Base-by-base conservation (phyloP, 2,888 invertebrate species). In the Tenthredo mesomela region DNA sequence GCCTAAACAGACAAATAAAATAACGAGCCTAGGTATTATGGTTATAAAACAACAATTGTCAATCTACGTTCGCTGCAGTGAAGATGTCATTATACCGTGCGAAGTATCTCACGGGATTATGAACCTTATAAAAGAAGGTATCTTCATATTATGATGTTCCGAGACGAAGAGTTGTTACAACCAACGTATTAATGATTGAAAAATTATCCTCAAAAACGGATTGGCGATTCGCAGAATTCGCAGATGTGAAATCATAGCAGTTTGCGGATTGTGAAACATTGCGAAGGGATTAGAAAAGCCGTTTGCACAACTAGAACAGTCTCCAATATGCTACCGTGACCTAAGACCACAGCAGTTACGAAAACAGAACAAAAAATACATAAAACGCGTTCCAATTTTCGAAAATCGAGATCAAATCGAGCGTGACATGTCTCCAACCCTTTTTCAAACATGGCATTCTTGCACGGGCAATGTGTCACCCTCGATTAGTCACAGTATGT, bases 401-500 rank as follows among this genome's bases (percentile, higher is more conserved):
- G 21, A 58, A 80, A 80, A 80, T 61, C 61, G 15, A 37, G 61
- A 21, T n/a, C 37, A 80, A 61, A 80, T 80, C 82, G 67, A 82
- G 82, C 67, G 82, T 82, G 82, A 82, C 65, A 50, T 33, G 67
- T 67, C 67, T n/a, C 67, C 37, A 70, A 65, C 84, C 86, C 85
- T 86, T 85, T 50, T 61, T 61, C 73, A 73, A 84, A 86, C 71
- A 82, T n/a, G 18, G 40, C 82, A 65, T 82, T 70, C 70, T 82
- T 67, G 5, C 82, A 82, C 61, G 83, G 47, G 70, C 37, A 58
- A 83, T 83, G 37, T 85, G 77, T 84, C 78, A 78, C 71, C 70
- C 58, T 58, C 85, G 84, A 88, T 88, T 88, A 86, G 88, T 86
- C 84, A 88, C 89, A 89, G 89, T 88, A 88, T 89, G 89, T 87